Base-by-base conservation (phyloP, 2,888 invertebrate genomes). In the Philonicus albiceps region DNA sequence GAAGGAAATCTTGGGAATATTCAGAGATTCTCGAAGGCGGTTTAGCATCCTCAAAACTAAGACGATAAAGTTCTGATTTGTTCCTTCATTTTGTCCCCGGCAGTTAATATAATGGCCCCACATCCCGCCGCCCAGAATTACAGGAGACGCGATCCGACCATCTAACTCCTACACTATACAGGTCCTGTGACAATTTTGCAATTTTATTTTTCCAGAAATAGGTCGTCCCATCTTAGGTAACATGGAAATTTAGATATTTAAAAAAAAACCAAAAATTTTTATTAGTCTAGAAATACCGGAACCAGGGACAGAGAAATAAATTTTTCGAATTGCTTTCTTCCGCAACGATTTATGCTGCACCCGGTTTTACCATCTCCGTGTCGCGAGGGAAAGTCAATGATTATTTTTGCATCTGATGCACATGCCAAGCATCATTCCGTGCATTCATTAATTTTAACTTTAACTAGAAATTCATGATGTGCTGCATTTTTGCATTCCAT, bases 21-120 rank as follows among this genome's bases (percentile, higher is more conserved):
- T 55, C 64, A 84, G 73, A 84, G 84, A 22, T 72, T 73, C 73
- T 84, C 22, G 27, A 73, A 84, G 73, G 72, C 27, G 40, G 55
- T 43, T 43, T 30, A 40, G 0, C 43, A 27, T 73, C 49, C 40
- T 73, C 43, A 43, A 73, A 72, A 40, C 43, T 84, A 73, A 84
- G 43, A 84, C 84, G 84, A 73, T 84, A 84, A 84, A 84, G 73
- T 84, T 84, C 84, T 84, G 84, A 84, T 84, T 84, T 64, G 84
- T 84, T 84, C 73, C 31, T 84, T 40, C 81, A 84, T 73, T 84
- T 73, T 53, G 72, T 43, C 40, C 40, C 27, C 73, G 22, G 40
- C 73, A 84, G 73, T 84, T 73, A 43, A 31, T 84, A 22, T 83
- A 64, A 83, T 83, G 4, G 4, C 19, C 3, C 31, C 76, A n/a